Base-by-base conservation (phyloP, 2,888 invertebrate genomes). In the Anodontia alba region DNA sequence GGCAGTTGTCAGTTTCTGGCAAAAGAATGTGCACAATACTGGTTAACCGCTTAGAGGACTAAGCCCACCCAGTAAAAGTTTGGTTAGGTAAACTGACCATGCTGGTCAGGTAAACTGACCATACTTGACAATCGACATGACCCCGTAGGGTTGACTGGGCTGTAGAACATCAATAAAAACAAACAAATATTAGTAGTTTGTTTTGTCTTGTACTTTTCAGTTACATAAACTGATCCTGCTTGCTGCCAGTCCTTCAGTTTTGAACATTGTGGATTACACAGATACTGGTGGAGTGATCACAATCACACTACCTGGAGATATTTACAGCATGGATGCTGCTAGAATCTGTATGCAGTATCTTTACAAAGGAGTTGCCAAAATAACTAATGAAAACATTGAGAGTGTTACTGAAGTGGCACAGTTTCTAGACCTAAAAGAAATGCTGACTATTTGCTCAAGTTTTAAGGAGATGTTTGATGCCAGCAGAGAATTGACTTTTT, bases 291-390 rank as follows among this genome's bases (percentile, higher is more conserved):
- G 57, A 26, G 29, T 29, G 7, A 57, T 57, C 20, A 29, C 29
- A 17, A 57, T 57, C 23, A 57, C 23, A 26, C 57, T 57, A 10
- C 26, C 23, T 29, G 57, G 57, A 10, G 20, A 57, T 17, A 17
- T 7, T 7, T 57, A 57, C 29, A 57, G 29, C 29, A 57, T 26
- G 20, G 57, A 57, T 26, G 57, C 57, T 26, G 57, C 29, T 8
- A 57, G 29, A 26, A 5, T 57, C 1, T 57, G 57, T 26, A 29
- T 57, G 3, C 57, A 57, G 17, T 57, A 57, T 29, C 57, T 57
- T 57, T 57, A 57, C 29, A 57, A 57, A 57, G 57, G 57, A 7
- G 29, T 57, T 26, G 57, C 57, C 23, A 57, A 57, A 57, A 23
- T 57, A 10, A 57, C 57, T 26, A 29, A 57, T 29, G 5, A 23